Evolutionary conservation across 2,797 vertebrate species (phyloP).

Genomic region (Falco rusticolus): DNA sequence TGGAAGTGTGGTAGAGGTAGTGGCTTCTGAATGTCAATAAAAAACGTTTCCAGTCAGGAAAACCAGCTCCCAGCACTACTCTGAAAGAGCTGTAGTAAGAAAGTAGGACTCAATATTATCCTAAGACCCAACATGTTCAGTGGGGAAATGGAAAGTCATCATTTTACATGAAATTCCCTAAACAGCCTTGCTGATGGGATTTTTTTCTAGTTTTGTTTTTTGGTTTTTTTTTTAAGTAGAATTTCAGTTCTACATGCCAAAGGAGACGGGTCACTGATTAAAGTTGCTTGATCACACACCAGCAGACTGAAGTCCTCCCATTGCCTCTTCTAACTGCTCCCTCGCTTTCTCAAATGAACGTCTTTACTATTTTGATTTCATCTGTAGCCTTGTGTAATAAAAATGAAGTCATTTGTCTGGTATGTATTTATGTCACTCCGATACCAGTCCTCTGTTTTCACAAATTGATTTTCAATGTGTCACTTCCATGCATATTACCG

Average conservation of each 20-base stretch:
- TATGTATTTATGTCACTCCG: constrained; percentile 43
- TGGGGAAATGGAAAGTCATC: background rate
- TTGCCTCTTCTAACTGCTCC: background rate
- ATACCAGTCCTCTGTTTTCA: constrained; percentile 53
- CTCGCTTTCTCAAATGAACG: background rate
- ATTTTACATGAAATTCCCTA: constrained; percentile 27
- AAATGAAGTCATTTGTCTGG: constrained; percentile 54
- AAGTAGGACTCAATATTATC: background rate
- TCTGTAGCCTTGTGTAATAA: constrained; percentile 4
- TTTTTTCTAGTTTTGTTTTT: background rate
- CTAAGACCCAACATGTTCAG: background rate
- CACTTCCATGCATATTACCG: background rate
- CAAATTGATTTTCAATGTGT: constrained; percentile 48
- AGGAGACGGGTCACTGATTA: background rate
- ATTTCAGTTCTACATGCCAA: background rate
- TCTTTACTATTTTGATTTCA: constrained; percentile 37
- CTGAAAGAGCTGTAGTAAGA: background rate
- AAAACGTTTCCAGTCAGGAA: background rate
- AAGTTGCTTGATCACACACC: background rate
- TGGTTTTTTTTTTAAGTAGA: background rate
- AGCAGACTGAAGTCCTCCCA: background rate
- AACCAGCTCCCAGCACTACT: background rate
- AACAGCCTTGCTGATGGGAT: background rate
- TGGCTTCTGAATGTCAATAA: background rate
- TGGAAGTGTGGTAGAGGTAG: background rate